Evolutionary conservation across 2,797 vertebrate species (phyloP).

Genomic region (Notolepis coatsorum): DNA sequence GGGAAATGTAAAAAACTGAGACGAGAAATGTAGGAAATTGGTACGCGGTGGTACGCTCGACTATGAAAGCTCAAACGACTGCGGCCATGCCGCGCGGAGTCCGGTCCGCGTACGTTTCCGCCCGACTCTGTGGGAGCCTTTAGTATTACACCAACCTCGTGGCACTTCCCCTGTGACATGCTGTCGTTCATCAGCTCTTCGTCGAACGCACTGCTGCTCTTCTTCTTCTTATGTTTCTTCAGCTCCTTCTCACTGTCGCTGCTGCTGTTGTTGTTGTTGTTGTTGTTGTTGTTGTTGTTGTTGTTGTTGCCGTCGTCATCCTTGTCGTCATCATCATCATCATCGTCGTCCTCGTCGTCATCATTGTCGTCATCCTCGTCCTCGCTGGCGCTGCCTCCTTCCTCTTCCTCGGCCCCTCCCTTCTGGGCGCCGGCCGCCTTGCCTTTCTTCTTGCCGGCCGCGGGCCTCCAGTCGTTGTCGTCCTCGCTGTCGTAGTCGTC

Average conservation of each 20-base stretch:
- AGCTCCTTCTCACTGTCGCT: constrained; percentile 76
- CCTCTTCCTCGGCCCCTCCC: constrained; percentile 86
- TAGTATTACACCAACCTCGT: constrained; percentile 86
- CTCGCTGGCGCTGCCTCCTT: constrained; percentile 75
- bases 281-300: constrained; percentile 33
- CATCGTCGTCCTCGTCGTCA: constrained; percentile 15
- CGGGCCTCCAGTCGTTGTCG: constrained; percentile 97
- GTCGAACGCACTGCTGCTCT: constrained; percentile 91
- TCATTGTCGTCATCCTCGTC: constrained; percentile 84
- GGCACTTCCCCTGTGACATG: constrained; percentile 96
- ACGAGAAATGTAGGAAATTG: too few species aligned
- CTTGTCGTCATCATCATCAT: constrained; percentile 36
- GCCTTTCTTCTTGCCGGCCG: constrained; percentile 88
- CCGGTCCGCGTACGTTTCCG: too few species aligned
- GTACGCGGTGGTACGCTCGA: too few species aligned
- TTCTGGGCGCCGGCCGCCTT: constrained; percentile 83
- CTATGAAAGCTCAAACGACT: too few species aligned
- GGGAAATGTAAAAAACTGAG: too few species aligned
- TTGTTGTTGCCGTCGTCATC: constrained; percentile 35
- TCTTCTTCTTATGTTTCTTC: too few species aligned
- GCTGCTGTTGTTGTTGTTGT: constrained; percentile 39
- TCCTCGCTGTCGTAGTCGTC: constrained; percentile 99
- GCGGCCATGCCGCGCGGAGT: too few species aligned
- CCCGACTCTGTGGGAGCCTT: too few species aligned
- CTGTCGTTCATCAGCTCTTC: constrained; percentile 99